Conservation (phyloP, 2,113 vertebrate species). For the Austrofundulus limnaeus region DNA sequence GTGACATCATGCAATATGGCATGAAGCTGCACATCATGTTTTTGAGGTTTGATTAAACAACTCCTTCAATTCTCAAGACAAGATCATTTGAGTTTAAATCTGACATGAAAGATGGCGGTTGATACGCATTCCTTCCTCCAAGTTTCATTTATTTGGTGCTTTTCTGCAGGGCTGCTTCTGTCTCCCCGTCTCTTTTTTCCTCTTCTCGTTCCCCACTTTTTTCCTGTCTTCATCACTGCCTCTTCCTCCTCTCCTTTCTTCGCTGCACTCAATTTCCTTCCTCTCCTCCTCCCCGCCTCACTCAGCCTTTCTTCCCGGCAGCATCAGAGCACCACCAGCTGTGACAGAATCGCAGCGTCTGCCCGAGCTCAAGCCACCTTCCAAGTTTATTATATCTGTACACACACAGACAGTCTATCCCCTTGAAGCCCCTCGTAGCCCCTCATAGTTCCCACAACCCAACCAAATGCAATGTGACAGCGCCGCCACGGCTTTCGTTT, state of each 20-base stretch:
- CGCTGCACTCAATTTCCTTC: slow-evolving; percentile 52
- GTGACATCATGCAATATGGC: not conserved
- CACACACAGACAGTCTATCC: slow-evolving; percentile 54
- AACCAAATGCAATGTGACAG: slow-evolving; percentile 73
- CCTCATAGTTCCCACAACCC: slow-evolving; percentile 40
- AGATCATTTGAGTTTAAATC: not conserved
- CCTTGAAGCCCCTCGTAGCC: no score
- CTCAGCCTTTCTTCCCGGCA: not conserved
- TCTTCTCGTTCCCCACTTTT: not conserved
- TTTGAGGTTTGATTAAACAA: not conserved
- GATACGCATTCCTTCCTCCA: not conserved
- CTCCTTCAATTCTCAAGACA: not conserved
- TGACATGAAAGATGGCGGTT: not conserved
- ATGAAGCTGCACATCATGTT: not conserved
- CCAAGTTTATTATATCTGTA: slow-evolving; percentile 65
- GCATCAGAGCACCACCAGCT: slow-evolving; percentile 39
- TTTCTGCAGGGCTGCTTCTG: not conserved
- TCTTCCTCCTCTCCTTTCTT: slow-evolving; percentile 38
- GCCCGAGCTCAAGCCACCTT: slow-evolving; percentile 54
- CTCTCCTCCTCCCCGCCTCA: slow-evolving; percentile 5
- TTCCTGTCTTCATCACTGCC: slow-evolving; percentile 50
- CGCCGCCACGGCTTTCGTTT: slow-evolving; percentile 68
- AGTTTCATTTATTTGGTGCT: no score
- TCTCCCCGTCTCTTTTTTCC: not conserved
- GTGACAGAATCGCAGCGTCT: slow-evolving; percentile 50